Conservation (phyloP, 2,888 invertebrate species). For the Belgica antarctica region DNA sequence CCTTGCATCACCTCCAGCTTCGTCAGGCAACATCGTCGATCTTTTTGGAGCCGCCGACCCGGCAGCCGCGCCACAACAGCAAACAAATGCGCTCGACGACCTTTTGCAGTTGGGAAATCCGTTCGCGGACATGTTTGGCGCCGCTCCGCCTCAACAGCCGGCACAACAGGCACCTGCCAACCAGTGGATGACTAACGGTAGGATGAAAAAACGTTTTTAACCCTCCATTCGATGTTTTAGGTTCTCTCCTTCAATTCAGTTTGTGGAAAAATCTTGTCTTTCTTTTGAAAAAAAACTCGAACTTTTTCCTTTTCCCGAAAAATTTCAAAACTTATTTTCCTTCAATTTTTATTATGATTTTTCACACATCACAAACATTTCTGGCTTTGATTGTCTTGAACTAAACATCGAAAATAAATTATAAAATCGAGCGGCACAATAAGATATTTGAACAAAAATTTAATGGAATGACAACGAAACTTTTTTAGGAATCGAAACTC, state of each 20-base stretch:
- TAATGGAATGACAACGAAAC: no score
- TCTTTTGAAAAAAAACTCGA: not conserved
- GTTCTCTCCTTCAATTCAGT: not conserved
- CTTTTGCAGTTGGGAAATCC: conserved; percentile 86
- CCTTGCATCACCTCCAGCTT: conserved; percentile 67
- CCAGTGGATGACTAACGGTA: conserved; percentile 58
- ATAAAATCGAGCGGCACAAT: no score
- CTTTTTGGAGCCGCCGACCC: conserved; percentile 67
- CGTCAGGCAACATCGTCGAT: conserved; percentile 67
- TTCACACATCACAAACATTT: conserved; percentile 18
- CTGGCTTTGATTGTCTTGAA: not conserved
- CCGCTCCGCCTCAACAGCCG: conserved; percentile 53
- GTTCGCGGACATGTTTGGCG: conserved; percentile 80
- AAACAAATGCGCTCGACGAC: conserved; percentile 81
- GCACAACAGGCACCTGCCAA: conserved; percentile 49
- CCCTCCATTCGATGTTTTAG: not conserved
- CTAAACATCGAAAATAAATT: not conserved
- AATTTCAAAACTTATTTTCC: not conserved
- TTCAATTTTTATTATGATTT: conserved; percentile 20
- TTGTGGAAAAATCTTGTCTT: conserved; percentile 36
- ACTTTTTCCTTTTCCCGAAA: not conserved
- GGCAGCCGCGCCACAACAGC: conserved; percentile 51
- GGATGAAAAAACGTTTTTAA: conserved; percentile 44
- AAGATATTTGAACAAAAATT: no score
- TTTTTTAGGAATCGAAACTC: no score